These are phyloP conservation scores for Sylvicapra grimmia DNA, from an alignment of 2,113 vertebrate species.

Conservation along the genomic window DNA sequence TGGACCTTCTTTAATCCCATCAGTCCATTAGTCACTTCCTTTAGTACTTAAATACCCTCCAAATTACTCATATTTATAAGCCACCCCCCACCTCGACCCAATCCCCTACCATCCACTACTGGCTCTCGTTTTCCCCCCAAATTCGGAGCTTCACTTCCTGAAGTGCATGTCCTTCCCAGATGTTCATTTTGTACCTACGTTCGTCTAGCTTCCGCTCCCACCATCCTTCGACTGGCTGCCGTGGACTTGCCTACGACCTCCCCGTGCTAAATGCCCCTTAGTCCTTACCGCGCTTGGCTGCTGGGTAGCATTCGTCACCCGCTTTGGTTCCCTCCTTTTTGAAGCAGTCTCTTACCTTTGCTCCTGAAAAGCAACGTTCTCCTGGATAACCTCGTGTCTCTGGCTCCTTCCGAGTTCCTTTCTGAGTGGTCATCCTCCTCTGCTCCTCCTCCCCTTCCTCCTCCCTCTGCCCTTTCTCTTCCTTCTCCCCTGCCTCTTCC, in stretches of 20 bases:
- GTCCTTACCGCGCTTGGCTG: background rate
- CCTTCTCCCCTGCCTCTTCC: background rate
- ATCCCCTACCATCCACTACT: rapidly evolving
- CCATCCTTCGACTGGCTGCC: too few relatives aligned
- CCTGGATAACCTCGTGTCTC: background rate
- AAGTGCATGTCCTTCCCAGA: background rate
- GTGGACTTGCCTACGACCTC: background rate
- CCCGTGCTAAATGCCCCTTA: background rate
- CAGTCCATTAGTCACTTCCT: background rate
- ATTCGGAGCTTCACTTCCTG: background rate
- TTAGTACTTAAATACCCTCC: background rate
- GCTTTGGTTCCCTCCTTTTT: background rate
- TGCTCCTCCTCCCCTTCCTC: background rate
- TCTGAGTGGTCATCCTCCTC: background rate
- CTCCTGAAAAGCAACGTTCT: background rate
- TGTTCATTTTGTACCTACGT: background rate
- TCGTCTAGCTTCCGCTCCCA: background rate
- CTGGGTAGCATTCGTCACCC: background rate
- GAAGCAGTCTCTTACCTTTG: background rate
- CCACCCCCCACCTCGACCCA: background rate
- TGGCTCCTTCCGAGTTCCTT: background rate
- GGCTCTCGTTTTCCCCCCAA: background rate
- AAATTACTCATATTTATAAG: background rate
- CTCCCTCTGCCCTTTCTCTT: background rate
- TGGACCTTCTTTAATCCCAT: background rate